Percentiles rank a stretch among this genome's conserved stretches.
Conservation (phyloP, 1,140 invertebrate species). For the Chymomyza costata region DNA sequence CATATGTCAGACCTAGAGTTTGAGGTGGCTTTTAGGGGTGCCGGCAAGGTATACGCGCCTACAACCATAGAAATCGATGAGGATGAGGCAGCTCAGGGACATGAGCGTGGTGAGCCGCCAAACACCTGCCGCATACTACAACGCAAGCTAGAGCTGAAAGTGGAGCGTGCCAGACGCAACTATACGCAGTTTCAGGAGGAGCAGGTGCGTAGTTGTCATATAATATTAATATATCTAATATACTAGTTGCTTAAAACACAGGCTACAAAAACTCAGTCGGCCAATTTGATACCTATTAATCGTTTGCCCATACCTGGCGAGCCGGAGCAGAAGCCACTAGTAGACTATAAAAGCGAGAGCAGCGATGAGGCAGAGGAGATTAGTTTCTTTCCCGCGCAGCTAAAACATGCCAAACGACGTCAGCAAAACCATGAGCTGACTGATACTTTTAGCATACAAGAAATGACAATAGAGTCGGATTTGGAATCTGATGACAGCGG, state of each 20-base stretch:
- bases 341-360: slow-evolving; percentile 73
- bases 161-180: slow-evolving; percentile 71
- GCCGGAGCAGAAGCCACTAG: slow-evolving; percentile 65
- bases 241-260: slow-evolving; percentile 12
- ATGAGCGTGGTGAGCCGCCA: slow-evolving; percentile 54
- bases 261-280: slow-evolving; percentile 67
- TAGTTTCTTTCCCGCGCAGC: slow-evolving; percentile 65
- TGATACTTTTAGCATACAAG: slow-evolving; percentile 74
- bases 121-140: slow-evolving; percentile 74
- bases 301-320: slow-evolving; percentile 67
- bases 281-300: slow-evolving; percentile 70
- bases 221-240: no score
- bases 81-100: slow-evolving; percentile 25
- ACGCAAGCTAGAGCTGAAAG: slow-evolving; percentile 73
- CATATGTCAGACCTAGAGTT: slow-evolving; percentile 67
- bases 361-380: slow-evolving; percentile 72
- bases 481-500: slow-evolving; percentile 70
- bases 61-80: slow-evolving; percentile 67
- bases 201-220: slow-evolving; percentile 52
- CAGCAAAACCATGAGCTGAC: slow-evolving; percentile 60
- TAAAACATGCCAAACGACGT: slow-evolving; percentile 57
- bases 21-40: slow-evolving; percentile 64
- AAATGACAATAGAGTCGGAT: slow-evolving; percentile 74
- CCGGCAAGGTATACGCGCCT: slow-evolving; percentile 59
- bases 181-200: slow-evolving; percentile 70